Evolutionary conservation across 2,797 vertebrate species (phyloP).

Genomic region (Microchirus variegatus): DNA sequence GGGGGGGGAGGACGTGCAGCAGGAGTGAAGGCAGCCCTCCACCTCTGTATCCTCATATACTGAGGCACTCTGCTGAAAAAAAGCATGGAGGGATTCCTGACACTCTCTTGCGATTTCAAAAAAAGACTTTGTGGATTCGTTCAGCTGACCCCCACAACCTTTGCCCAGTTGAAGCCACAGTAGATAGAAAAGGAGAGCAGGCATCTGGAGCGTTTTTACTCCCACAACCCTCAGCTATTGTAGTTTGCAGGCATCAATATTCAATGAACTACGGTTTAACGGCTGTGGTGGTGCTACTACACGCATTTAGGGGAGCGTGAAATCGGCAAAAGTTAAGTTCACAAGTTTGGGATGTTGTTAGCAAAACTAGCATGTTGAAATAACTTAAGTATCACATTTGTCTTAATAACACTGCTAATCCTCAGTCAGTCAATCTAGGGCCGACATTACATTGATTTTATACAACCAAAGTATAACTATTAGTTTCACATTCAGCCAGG

Average conservation of each 20-base stretch:
- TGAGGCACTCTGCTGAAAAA: conserved; percentile 2
- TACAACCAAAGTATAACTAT: too few relatives aligned
- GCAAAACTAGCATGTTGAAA: too few relatives aligned
- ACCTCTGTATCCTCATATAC: conserved; percentile 35
- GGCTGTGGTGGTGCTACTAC: not conserved
- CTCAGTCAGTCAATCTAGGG: too few relatives aligned
- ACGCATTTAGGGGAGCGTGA: too few relatives aligned
- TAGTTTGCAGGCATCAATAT: conserved; percentile 20
- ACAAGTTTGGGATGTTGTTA: too few relatives aligned
- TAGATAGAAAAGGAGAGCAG: not conserved
- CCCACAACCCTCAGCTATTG: not conserved
- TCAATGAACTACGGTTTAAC: conserved; percentile 7
- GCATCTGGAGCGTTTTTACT: conserved; percentile 3
- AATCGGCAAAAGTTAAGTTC: too few relatives aligned
- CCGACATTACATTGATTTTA: too few relatives aligned
- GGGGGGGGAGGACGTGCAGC: conserved; percentile 46
- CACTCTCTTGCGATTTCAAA: conserved; percentile 66
- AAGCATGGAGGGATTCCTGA: conserved; percentile 42
- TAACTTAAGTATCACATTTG: too few relatives aligned
- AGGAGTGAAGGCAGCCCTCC: conserved; percentile 63
- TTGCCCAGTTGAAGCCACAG: conserved; percentile 20
- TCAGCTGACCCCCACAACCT: conserved; percentile 53
- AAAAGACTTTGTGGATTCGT: conserved; percentile 62
- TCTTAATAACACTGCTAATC: too few relatives aligned
- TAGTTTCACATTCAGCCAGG: too few relatives aligned